A percentile compares a stretch with the other conserved stretches of the same genome.
These are phyloP conservation scores for Tetramorium alpestre DNA, from an alignment of 1,140 invertebrate species.

Conservation along the genomic window DNA sequence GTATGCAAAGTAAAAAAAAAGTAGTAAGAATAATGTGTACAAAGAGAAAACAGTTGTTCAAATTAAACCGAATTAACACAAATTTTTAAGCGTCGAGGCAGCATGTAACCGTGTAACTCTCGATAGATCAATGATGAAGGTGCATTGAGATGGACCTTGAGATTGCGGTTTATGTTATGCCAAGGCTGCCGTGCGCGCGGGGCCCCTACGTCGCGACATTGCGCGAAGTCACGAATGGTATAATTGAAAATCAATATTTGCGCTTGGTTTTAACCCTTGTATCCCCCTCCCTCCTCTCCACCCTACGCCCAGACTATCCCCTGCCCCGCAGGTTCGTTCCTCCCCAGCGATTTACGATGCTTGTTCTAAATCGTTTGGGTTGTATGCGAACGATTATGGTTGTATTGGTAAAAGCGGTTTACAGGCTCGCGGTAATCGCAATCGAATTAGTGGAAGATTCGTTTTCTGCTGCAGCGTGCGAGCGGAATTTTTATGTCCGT, in stretches of 20 bases:
- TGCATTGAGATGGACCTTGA: conserved; percentile 75
- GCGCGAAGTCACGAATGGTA: conserved; percentile 81
- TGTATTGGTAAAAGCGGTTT: conserved; percentile 33
- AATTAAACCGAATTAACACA: not conserved
- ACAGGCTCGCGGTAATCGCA: conserved; percentile 13
- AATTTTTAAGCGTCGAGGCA: not conserved
- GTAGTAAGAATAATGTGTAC: too few relatives aligned
- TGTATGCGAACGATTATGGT: conserved; percentile 3
- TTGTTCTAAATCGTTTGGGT: conserved; percentile 65
- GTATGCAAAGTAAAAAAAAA: too few relatives aligned
- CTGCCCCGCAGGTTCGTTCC: not conserved
- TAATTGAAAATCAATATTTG: conserved; percentile 84
- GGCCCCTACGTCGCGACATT: conserved; percentile 74
- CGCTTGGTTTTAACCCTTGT: conserved; percentile 76
- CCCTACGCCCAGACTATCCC: not conserved
- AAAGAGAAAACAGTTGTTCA: not conserved
- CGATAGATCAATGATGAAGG: conserved; percentile 55
- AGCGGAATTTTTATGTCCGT: conserved; percentile 2
- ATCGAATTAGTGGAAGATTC: conserved; percentile 27
- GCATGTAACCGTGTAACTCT: not conserved
- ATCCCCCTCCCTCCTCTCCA: conserved; percentile 48
- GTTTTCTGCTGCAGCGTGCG: not conserved
- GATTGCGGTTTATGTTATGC: conserved; percentile 73
- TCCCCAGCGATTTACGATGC: not conserved
- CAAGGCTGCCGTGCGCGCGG: conserved; percentile 67